Evolutionary conservation across 2,888 invertebrate genomes (phyloP), one percentile per base, ranked within the genome.

Genomic region (Halictus ligatus): DNA sequence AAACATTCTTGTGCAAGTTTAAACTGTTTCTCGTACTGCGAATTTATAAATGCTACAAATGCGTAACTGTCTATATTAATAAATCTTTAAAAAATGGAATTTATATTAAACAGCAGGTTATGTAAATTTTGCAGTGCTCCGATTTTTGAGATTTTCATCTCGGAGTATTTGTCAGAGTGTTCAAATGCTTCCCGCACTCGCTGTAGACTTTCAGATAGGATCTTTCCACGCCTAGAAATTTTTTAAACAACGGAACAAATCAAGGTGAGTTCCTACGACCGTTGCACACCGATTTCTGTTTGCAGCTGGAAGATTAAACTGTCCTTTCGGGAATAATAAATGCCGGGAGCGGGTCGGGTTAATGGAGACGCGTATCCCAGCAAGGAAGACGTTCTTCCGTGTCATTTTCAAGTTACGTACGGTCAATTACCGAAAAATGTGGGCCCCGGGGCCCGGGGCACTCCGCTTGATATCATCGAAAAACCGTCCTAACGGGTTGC

Each of bases 371-470:
- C 5, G n/a, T 7, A 7, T 13, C 40, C 6, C 43, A 12, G 71
- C 40, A 12, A 71, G n/a, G 43, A 40, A 64, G 77, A 54, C 50
- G 21, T 74, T 74, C 71, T 74, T 79, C 46, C n/a, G 60, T 71
- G 79, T 73, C 69, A 79, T 86, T 86, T 83, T 35, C 21, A 80
- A 85, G 72, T 87, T 84, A 78, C 71, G 43, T 40, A n/a, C 71
- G 84, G 73, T 86, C 85, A 85, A 91, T 91, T 90, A 90, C 85
- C 86, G n/a, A 90, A 90, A 90, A 86, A 87, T 90, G 87, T 80
- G 79, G 78, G 75, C 84, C 84, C 72, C 64, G 50, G 58, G 81
- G 84, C 85, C 50, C 40, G 40, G 60, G 74, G 67, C 75, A 71
- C 75, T 43, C 58, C 75, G 69, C 73, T 84, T 64, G 91, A 90